Conservation (phyloP, 2,888 invertebrate species). For the Rutpela maculata region DNA sequence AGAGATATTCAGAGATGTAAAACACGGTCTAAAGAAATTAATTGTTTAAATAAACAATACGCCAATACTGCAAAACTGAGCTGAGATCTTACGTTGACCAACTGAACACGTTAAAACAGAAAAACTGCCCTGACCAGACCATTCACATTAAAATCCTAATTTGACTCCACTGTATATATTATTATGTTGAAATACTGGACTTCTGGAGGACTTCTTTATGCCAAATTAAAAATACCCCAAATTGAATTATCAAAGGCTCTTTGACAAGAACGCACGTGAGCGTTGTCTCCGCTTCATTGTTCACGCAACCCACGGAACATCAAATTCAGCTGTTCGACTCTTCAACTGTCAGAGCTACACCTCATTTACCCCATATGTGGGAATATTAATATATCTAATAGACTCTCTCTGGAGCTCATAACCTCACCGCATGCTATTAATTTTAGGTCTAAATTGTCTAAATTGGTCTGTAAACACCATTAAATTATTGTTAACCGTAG, state of each 20-base stretch:
- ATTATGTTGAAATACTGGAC: too few relatives aligned
- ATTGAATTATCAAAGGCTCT: neutral
- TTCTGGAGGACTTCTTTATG: too few relatives aligned
- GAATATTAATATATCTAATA: constrained; percentile 32
- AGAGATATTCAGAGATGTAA: too few relatives aligned
- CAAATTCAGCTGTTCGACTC: constrained; percentile 38
- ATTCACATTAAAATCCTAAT: too few relatives aligned
- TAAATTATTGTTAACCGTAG: constrained; percentile 32
- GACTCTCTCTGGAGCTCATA: neutral
- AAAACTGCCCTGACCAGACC: too few relatives aligned
- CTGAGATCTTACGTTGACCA: too few relatives aligned
- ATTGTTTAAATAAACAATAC: too few relatives aligned
- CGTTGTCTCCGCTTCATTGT: constrained; percentile 12
- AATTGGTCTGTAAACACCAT: constrained; percentile 26
- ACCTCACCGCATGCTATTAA: constrained; percentile 27
- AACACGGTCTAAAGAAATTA: too few relatives aligned
- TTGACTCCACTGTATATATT: too few relatives aligned
- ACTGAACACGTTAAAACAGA: too few relatives aligned
- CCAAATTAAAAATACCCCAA: neutral
- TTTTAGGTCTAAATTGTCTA: constrained; percentile 15
- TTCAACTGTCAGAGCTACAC: constrained; percentile 27
- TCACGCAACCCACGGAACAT: constrained; percentile 14
- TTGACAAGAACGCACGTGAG: neutral
- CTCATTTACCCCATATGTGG: constrained; percentile 37
- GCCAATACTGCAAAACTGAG: too few relatives aligned